Evolutionary conservation across 2,888 invertebrate species (phyloP).

Genomic region (Hanleya hanleyi): DNA sequence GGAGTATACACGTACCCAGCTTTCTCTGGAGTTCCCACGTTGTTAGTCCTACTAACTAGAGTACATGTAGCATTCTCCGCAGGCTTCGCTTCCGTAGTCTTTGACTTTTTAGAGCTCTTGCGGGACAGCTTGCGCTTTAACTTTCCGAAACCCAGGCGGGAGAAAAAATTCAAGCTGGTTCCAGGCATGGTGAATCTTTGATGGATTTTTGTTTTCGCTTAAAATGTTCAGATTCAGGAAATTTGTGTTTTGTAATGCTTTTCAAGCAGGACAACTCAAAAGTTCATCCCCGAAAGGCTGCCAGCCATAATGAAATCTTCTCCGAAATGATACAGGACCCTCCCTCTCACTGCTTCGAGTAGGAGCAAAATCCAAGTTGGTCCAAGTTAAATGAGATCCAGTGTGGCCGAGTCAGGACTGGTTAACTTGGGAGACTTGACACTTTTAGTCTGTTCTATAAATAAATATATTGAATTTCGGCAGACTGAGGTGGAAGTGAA

Average conservation of each 20-base stretch:
- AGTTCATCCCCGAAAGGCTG: no score
- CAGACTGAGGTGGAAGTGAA: no score
- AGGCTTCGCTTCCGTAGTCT: no score
- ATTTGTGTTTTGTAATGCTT: background rate
- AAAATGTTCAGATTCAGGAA: background rate
- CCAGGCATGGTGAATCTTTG: background rate
- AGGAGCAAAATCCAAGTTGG: background rate
- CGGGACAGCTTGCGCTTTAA: background rate
- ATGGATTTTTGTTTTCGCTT: background rate
- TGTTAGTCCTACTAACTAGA: no score
- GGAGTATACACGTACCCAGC: no score
- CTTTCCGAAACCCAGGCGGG: slow-evolving; percentile 2
- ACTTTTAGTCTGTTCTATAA: slow-evolving; percentile 5
- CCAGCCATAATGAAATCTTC: no score
- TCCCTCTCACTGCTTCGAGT: background rate
- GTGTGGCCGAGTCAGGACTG: background rate
- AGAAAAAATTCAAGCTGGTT: background rate
- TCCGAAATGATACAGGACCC: background rate
- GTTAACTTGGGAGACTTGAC: background rate
- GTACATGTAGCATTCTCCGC: no score
- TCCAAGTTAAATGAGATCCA: background rate
- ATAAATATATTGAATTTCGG: background rate
- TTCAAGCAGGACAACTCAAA: no score
- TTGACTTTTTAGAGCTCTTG: slow-evolving; percentile 2
- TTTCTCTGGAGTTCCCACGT: no score